Evolutionary conservation across 2,797 vertebrate species (phyloP).

Genomic region (Carcharodon carcharias): DNA sequence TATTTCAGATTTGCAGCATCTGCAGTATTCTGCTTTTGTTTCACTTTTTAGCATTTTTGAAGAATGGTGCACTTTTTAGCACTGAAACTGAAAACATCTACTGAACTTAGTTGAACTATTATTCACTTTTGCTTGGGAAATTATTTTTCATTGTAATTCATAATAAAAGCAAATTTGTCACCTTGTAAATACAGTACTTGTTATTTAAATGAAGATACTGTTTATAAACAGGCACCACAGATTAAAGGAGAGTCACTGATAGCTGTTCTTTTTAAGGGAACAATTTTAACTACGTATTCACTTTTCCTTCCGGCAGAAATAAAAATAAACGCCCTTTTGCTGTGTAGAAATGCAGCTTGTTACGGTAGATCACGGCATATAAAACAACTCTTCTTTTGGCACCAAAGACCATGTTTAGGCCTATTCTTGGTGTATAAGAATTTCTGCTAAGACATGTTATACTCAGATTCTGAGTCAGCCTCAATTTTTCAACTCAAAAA

Average conservation of each 20-base stretch:
- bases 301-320: neutral
- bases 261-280: neutral
- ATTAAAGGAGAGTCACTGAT: neutral
- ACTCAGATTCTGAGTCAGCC: too few relatives aligned
- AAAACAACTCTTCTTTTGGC: too few relatives aligned
- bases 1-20: neutral
- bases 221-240: neutral
- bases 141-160: conserved; percentile 10
- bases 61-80: neutral
- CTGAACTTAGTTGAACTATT: neutral
- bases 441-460: too few relatives aligned
- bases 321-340: neutral
- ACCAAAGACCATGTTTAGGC: too few relatives aligned
- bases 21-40: neutral
- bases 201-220: neutral
- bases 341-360: neutral
- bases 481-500: too few relatives aligned
- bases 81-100: neutral
- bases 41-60: neutral
- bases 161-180: neutral
- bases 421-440: too few relatives aligned
- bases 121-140: conserved; percentile 1
- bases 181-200: neutral
- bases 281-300: neutral
- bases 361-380: too few relatives aligned